These are phyloP conservation scores for Pelvicachromis taeniatus DNA, from an alignment of 2,113 vertebrate genomes.

Conservation along the genomic window DNA sequence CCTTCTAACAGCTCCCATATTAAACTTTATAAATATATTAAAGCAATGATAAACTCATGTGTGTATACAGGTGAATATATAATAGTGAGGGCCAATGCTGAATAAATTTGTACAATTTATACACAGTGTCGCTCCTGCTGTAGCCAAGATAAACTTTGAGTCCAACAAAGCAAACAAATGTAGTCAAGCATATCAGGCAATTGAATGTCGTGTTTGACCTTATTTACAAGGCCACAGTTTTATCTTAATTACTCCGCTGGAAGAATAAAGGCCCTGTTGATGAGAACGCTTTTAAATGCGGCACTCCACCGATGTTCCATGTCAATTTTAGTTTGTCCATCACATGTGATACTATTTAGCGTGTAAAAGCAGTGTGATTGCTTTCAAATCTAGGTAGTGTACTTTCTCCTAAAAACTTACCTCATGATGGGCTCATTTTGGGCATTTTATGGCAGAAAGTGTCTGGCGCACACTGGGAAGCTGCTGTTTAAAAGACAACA, in stretches of 20 bases:
- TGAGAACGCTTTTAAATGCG: background rate
- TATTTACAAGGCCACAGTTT: constrained; percentile 28
- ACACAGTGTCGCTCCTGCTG: background rate
- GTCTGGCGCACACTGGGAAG: background rate
- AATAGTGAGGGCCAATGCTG: background rate
- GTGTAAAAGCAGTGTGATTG: background rate
- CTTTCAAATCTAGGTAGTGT: background rate
- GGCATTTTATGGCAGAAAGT: background rate
- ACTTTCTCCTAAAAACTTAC: background rate
- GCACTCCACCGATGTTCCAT: background rate
- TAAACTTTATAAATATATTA: background rate
- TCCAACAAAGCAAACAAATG: constrained; percentile 42
- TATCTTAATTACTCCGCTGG: background rate
- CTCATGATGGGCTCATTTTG: background rate
- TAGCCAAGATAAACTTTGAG: constrained; percentile 43
- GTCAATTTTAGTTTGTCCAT: background rate
- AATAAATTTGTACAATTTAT: constrained; percentile 45
- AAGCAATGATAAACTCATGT: background rate
- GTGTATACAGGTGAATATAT: background rate
- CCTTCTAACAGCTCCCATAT: background rate
- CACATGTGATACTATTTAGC: background rate
- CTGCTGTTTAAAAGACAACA: background rate
- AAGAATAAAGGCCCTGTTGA: constrained; percentile 4
- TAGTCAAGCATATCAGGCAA: constrained; percentile 12
- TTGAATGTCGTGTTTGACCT: constrained; percentile 36